Conservation (phyloP, 2,797 vertebrate species). For the Holocentrus rufus region DNA sequence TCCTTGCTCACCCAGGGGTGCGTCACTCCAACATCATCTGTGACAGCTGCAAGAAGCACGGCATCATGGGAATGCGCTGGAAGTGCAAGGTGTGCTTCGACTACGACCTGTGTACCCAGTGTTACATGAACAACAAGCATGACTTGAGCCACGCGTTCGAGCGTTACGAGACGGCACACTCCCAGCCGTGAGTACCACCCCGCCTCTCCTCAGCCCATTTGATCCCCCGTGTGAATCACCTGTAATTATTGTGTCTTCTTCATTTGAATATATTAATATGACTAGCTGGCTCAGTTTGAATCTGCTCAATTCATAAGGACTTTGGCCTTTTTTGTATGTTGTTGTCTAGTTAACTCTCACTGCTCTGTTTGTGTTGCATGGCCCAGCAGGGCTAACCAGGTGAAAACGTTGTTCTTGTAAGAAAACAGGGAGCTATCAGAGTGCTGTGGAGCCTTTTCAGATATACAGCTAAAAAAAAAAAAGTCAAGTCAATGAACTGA, state of each 20-base stretch:
- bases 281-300: slow-evolving; percentile 16
- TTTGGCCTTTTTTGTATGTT: slow-evolving; percentile 6
- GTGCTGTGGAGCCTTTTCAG: too few species aligned
- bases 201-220: background rate
- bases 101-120: slow-evolving; percentile 97
- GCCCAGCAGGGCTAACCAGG: background rate
- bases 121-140: slow-evolving; percentile 98
- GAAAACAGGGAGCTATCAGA: too few species aligned
- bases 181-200: slow-evolving; percentile 91
- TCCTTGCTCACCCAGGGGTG: slow-evolving; percentile 83
- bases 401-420: too few species aligned
- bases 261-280: background rate
- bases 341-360: slow-evolving; percentile 19
- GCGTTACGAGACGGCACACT: slow-evolving; percentile 96
- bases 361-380: background rate
- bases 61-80: slow-evolving; percentile 98
- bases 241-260: background rate
- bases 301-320: slow-evolving; percentile 3
- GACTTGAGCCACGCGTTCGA: slow-evolving; percentile 93
- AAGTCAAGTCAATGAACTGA: too few species aligned
- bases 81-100: slow-evolving; percentile 98
- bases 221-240: slow-evolving; percentile 13
- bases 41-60: slow-evolving; percentile 98
- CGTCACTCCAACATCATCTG: slow-evolving; percentile 99
- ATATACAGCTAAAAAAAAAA: too few species aligned